Evolutionary conservation across 2,888 invertebrate genomes (phyloP), one percentile per base, ranked within the genome.

Genomic region (Lypha dubia): DNA sequence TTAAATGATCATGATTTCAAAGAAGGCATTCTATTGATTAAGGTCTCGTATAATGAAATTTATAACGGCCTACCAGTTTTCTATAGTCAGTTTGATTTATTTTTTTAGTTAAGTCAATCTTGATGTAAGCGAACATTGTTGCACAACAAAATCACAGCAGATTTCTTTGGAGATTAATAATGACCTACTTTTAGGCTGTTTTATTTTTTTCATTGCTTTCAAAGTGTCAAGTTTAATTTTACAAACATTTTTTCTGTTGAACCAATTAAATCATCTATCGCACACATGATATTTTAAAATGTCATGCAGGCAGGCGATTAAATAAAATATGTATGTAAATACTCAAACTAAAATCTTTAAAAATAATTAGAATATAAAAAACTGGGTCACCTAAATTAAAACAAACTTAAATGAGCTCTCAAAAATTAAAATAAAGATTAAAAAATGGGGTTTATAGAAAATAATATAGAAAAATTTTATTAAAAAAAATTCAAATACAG

Each of bases 231-330:
- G 58, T 71, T 38, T 41, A 28, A n/a, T 22, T 62, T 38, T 49
- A 41, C 17, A n/a, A 17, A 24, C 1, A 51, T 58, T 35, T 35
- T 6, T 58, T 15, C 24, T 51, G n/a, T 28, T 51, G 35, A 3
- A 3, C 38, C 11, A 56, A 3, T 35, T 44, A 0, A 38, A 67
- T 76, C 46, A 83, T 73, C 62, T 68, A 83, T 73, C 62, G 58
- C 63, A 62, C 75, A 62, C 75, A 71, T 76, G 67, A 79, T 63
- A 62, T 81, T 24, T 70, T 51, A 32, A 15, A 53, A 68, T 46
- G 62, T 22, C 60, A 60, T 53, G 2, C 15, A n/a, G 15, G 6
- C 20, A 9, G 46, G 11, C 41, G 68, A 80, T 74, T 62, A 77
- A 65, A 17, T 51, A 74, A 63, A 20, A 11, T 63, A 51, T 24